These are phyloP conservation scores for Lithophane semibrunnea DNA, from an alignment of 2,888 invertebrate species.

Conservation along the genomic window DNA sequence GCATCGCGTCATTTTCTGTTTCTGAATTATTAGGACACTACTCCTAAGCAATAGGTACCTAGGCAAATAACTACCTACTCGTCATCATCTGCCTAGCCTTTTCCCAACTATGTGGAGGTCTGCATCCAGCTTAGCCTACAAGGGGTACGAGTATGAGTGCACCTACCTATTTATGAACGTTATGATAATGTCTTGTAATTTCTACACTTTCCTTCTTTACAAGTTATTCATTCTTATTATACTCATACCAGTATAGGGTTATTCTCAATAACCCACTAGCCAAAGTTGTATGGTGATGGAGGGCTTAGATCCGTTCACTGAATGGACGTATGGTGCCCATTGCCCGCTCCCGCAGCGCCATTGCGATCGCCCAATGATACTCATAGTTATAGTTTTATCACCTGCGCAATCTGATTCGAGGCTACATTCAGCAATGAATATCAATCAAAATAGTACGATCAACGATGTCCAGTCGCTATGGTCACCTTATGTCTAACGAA, in stretches of 20 bases:
- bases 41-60: background rate
- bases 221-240: constrained; percentile 24
- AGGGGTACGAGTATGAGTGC: too few relatives aligned
- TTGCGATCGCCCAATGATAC: background rate
- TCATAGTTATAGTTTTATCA: background rate
- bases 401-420: background rate
- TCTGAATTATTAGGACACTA: background rate
- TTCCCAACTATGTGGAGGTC: background rate
- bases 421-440: background rate
- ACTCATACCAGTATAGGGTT: background rate
- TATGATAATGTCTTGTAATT: background rate
- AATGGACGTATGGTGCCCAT: background rate
- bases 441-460: background rate
- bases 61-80: background rate
- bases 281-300: background rate
- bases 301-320: background rate
- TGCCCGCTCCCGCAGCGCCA: background rate
- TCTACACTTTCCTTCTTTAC: background rate
- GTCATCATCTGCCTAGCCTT: background rate
- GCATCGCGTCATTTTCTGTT: background rate
- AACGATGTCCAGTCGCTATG: background rate
- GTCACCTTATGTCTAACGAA: background rate
- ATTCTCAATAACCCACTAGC: constrained; percentile 18
- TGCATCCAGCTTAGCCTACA: background rate
- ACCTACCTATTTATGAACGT: background rate